Conservation (phyloP, 2,797 vertebrate species). For the Hirundo rustica region DNA sequence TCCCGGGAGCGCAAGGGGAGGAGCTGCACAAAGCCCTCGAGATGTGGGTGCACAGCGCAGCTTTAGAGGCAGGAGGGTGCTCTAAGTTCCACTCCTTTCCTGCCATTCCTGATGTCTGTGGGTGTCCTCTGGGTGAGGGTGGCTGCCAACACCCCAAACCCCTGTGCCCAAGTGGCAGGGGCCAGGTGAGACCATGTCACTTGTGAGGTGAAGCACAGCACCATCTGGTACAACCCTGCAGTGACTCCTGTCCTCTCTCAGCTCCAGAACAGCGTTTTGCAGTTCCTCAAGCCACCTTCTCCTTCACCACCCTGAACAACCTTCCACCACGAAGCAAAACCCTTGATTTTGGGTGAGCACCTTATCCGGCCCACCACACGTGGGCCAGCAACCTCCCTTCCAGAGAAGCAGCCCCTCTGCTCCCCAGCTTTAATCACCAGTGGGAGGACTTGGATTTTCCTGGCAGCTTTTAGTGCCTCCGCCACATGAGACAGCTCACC, state of each 20-base stretch:
- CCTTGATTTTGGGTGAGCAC: background rate
- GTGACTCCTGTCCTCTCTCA: background rate
- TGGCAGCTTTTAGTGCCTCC: background rate
- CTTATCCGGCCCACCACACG: background rate
- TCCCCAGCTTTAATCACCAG: background rate
- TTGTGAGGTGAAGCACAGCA: background rate
- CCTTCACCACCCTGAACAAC: background rate
- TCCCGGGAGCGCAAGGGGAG: background rate
- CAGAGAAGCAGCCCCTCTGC: background rate
- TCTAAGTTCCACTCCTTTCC: background rate
- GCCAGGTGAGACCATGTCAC: background rate
- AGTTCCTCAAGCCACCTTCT: background rate
- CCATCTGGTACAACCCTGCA: background rate
- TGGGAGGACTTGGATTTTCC: background rate
- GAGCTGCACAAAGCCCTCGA: background rate
- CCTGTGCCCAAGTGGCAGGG: background rate
- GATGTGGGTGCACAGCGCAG: rapidly evolving
- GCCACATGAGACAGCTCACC: background rate
- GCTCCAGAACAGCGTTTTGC: background rate
- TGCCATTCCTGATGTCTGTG: rapidly evolving
- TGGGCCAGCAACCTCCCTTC: background rate
- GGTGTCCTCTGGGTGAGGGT: background rate
- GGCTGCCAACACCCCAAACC: background rate
- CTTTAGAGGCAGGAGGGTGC: background rate
- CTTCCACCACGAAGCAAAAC: background rate